These are phyloP conservation scores for Entomobrya proxima DNA, from an alignment of 2,888 invertebrate species.

Conservation along the genomic window DNA sequence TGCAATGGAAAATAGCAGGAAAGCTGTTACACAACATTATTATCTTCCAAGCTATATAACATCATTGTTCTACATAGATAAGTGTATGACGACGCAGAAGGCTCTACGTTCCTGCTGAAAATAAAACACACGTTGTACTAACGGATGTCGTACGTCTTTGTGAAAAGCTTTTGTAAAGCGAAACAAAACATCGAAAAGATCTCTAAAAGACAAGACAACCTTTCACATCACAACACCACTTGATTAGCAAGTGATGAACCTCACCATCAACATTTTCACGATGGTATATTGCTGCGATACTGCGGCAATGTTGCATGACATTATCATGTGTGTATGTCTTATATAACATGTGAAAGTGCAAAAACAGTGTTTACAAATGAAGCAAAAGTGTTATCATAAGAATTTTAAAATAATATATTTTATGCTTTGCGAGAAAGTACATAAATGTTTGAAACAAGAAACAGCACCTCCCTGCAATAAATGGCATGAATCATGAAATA, in stretches of 20 bases:
- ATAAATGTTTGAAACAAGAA: background rate
- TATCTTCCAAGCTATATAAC: no score
- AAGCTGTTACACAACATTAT: no score
- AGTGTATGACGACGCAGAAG: no score
- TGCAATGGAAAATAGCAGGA: no score
- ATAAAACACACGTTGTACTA: background rate
- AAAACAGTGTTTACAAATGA: slow-evolving; percentile 46
- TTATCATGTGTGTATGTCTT: background rate
- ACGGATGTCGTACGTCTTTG: background rate
- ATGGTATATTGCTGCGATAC: background rate
- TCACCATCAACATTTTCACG: background rate
- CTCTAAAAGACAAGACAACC: background rate
- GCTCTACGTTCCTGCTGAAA: no score
- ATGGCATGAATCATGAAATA: background rate
- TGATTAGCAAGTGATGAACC: background rate
- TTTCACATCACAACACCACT: background rate
- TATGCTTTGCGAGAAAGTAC: background rate
- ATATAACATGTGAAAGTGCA: slow-evolving; percentile 33
- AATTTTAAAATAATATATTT: no score
- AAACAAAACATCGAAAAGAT: background rate
- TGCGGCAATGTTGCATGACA: no score
- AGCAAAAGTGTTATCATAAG: slow-evolving; percentile 26
- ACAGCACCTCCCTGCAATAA: background rate
- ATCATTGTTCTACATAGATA: no score
- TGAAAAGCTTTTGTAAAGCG: background rate